Conservation (phyloP, 2,113 vertebrate genomes). For the Antennarius striatus region DNA sequence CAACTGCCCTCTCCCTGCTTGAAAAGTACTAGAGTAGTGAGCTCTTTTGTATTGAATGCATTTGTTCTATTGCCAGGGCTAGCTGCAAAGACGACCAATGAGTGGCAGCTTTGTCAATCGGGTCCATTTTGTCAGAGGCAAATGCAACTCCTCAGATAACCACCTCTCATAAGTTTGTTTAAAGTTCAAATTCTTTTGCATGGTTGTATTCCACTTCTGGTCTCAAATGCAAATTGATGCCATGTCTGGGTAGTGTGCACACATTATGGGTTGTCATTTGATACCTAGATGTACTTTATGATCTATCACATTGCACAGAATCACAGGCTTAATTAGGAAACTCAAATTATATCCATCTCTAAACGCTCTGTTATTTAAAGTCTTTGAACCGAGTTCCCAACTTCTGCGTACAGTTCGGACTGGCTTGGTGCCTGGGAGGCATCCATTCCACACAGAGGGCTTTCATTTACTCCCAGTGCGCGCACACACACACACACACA, state of each 20-base stretch:
- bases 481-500: constrained; percentile 22
- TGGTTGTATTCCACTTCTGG: constrained; percentile 24
- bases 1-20: constrained; percentile 3
- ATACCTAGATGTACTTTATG: constrained; percentile 31
- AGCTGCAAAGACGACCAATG: constrained; percentile 8
- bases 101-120: constrained; percentile 24
- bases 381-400: constrained; percentile 58
- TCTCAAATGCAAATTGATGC: constrained; percentile 45
- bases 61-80: neutral
- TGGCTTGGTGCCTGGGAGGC: constrained; percentile 54
- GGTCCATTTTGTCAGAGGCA: constrained; percentile 20
- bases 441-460: constrained; percentile 61
- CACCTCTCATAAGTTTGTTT: constrained; percentile 36
- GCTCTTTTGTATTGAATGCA: constrained; percentile 1
- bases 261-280: constrained; percentile 23
- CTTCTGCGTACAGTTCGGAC: constrained; percentile 47
- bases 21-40: constrained; percentile 12
- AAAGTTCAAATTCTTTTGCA: constrained; percentile 25
- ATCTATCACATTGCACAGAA: constrained; percentile 50
- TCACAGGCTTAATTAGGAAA: constrained; percentile 60
- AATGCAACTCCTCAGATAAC: constrained; percentile 29
- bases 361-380: constrained; percentile 66
- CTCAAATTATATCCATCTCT: constrained; percentile 63
- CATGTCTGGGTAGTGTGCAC: constrained; percentile 16
- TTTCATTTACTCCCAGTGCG: constrained; percentile 63